These are phyloP conservation scores for Phallusia fumigata DNA, from an alignment of 23 tunicate genomes.

Conservation along the genomic window DNA sequence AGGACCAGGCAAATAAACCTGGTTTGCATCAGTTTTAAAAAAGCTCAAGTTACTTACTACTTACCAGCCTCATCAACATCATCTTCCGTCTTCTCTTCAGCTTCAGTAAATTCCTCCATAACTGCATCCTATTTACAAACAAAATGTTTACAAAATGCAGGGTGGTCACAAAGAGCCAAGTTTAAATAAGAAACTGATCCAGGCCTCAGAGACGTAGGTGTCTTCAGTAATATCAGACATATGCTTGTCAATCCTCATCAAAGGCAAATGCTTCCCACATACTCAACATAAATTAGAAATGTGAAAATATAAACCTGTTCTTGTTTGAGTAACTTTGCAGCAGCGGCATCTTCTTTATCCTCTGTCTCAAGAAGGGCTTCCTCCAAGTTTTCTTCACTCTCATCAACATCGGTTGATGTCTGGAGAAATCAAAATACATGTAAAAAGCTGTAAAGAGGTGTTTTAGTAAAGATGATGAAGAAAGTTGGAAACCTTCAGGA, in stretches of 20 bases:
- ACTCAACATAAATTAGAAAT: background rate
- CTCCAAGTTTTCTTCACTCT: conserved; percentile 47
- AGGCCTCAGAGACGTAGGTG: background rate
- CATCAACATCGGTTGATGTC: background rate
- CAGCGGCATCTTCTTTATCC: conserved; percentile 86
- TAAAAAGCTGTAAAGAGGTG: too few species aligned
- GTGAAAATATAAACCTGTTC: conserved; percentile 60
- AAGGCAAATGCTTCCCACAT: conserved; percentile 24
- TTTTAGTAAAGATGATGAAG: too few species aligned
- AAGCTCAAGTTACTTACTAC: too few species aligned
- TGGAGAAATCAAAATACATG: too few species aligned
- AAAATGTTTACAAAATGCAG: background rate
- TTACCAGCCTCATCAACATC: conserved; percentile 15
- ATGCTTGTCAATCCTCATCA: conserved; percentile 72
- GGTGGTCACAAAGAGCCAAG: background rate
- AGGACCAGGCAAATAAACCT: too few species aligned
- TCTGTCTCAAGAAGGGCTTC: conserved; percentile 76
- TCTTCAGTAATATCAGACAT: conserved; percentile 44
- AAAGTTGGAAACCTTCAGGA: background rate
- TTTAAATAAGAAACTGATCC: background rate
- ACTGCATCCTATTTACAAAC: conserved; percentile 65
- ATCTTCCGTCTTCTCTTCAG: conserved; percentile 46
- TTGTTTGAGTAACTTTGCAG: conserved; percentile 65
- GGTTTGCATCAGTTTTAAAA: too few species aligned
- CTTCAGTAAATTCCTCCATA: conserved; percentile 80